Conservation (phyloP, 2,113 vertebrate genomes). For the Rostratula benghalensis region DNA sequence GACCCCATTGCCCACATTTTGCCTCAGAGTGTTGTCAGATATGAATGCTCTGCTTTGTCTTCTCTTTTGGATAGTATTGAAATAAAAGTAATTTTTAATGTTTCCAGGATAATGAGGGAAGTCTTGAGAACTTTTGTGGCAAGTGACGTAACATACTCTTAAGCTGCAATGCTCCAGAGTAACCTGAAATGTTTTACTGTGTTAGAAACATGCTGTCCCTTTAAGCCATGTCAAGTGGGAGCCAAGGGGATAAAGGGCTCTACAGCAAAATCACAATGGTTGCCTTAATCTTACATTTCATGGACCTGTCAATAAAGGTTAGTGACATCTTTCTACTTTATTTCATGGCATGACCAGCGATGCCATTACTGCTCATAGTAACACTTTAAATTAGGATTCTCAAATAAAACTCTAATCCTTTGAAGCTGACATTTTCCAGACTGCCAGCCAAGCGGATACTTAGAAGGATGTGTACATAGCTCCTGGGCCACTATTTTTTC, state of each 20-base stretch:
- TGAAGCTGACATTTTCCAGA: conserved; percentile 37
- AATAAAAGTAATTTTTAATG: background rate
- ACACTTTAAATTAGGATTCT: conserved; percentile 38
- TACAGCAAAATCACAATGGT: background rate
- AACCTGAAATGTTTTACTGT: background rate
- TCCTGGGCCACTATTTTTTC: background rate
- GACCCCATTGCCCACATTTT: background rate
- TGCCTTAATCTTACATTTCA: conserved; percentile 44
- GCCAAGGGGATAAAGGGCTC: background rate
- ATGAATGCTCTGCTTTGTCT: background rate
- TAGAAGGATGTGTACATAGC: background rate
- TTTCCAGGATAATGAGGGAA: background rate
- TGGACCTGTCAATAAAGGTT: conserved; percentile 57
- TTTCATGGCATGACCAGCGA: conserved; percentile 3
- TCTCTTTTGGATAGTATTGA: background rate
- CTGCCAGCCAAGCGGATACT: background rate
- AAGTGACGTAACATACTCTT: background rate
- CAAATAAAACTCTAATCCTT: conserved; percentile 41
- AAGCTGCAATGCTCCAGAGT: background rate
- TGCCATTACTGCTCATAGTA: background rate
- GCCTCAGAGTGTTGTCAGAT: background rate
- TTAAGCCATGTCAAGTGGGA: background rate
- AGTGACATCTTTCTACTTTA: conserved; percentile 57
- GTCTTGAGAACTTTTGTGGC: background rate
- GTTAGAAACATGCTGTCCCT: conserved; percentile 10